These are phyloP conservation scores for Scolopax rusticola DNA, from an alignment of 2,797 vertebrate species.

Conservation along the genomic window DNA sequence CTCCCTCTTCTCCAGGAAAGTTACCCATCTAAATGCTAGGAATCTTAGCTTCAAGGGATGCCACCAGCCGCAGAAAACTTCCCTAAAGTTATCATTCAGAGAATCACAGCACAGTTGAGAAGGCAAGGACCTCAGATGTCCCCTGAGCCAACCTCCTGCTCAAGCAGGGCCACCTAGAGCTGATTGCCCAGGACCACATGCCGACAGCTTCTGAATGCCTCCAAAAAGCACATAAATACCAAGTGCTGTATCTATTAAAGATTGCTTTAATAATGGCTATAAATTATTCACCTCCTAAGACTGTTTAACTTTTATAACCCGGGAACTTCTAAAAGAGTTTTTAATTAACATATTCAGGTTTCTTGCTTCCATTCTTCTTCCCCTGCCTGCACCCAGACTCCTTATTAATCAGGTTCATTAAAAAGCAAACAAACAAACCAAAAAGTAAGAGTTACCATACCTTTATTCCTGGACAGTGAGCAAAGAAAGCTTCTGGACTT, in stretches of 20 bases:
- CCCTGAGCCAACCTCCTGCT: not conserved
- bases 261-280: not conserved
- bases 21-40: not conserved
- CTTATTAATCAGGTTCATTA: not conserved
- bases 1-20: not conserved
- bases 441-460: slow-evolving; percentile 71
- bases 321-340: not conserved
- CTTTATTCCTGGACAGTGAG: slow-evolving; percentile 96
- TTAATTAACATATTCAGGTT: not conserved
- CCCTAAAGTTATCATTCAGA: not conserved
- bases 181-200: not conserved
- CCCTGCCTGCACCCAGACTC: not conserved
- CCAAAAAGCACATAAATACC: not conserved
- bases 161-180: not conserved
- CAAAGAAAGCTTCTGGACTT: slow-evolving; percentile 97
- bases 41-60: not conserved
- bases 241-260: not conserved
- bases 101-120: not conserved
- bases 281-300: not conserved
- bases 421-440: not conserved
- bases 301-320: not conserved
- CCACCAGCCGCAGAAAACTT: fast-evolving
- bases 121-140: not conserved
- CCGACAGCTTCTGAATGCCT: not conserved
- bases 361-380: not conserved